Base-by-base conservation (phyloP, 1,140 invertebrate species). In the Calosoma granatense region DNA sequence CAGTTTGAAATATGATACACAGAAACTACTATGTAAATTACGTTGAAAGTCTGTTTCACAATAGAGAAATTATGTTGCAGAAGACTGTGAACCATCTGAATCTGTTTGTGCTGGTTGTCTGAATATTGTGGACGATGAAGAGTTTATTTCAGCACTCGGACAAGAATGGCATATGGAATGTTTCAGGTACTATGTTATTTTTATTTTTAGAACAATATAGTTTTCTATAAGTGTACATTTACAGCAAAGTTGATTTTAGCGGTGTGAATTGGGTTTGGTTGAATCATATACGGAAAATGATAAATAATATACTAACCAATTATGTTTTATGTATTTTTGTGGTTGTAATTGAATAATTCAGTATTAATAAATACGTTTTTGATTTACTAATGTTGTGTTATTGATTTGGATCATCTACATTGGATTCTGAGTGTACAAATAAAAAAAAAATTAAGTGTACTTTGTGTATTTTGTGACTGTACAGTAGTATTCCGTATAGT, bases 91-190 rank as follows among this genome's bases (percentile, higher is more conserved):
- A 9, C 51, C 53, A 36, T 56, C 57, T 14, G 59, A 60, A 21
- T 60, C 65, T 26, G 59, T 69, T 58, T 90, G 87, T 72, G 82
- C 85, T 51, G 84, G 85, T 56, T 90, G 87, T 71, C 71, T 88
- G 55, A 90, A 89, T 72, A 64, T 67, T 11, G 76, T 83, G 30
- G 82, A 84, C 26, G 83, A 87, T 60, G 85, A 87, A 62, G 86
- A 88, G 67, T 86, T 82, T 72, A 79, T 90, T 59, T 83, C 85
- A 60, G 88, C 89, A 15, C 74, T 92, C 54, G 82, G 80, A 55
- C 87, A 90, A 67, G 86, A 90, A 69, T 92, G 88, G 88, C 90
- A 92, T 66, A 81, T 84, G 68, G 90, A 92, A 68, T 92, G 90
- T 67, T 92, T 92, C 70, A 79, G 88, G 87, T 87, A 72, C 70